Percentiles rank a stretch among this genome's conserved stretches.
Conservation (phyloP, 2,113 vertebrate genomes). For the Misgurnus mizolepis region DNA sequence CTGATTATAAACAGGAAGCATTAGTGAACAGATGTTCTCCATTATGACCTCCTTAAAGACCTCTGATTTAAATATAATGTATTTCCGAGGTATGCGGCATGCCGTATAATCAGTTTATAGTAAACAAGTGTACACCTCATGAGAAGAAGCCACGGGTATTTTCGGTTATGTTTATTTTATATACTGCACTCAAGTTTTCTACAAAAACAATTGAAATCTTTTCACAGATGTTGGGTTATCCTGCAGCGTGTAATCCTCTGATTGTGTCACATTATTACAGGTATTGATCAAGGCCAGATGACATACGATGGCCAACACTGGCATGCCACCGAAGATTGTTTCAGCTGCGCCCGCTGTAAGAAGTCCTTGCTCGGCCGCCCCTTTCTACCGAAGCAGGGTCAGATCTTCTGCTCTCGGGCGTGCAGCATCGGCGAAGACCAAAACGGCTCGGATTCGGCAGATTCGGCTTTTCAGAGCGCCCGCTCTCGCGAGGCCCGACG, state of each 20-base stretch:
- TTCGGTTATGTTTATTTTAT: conserved; percentile 7
- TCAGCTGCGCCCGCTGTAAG: conserved; percentile 96
- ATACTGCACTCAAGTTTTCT: background rate
- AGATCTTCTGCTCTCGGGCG: conserved; percentile 96
- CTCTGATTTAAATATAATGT: conserved; percentile 59
- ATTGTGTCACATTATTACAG: conserved; percentile 64
- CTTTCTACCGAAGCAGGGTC: conserved; percentile 96
- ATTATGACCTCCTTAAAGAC: conserved; percentile 64
- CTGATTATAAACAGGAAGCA: conserved; percentile 68
- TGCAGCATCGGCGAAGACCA: conserved; percentile 92
- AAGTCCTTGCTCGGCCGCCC: conserved; percentile 93
- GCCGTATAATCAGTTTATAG: conserved; percentile 61
- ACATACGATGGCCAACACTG: conserved; percentile 97
- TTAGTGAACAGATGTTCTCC: conserved; percentile 70
- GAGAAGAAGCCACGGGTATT: conserved; percentile 9
- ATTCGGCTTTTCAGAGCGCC: conserved; percentile 94
- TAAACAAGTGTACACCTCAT: conserved; percentile 50
- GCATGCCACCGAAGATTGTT: conserved; percentile 95
- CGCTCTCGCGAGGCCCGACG: conserved; percentile 91
- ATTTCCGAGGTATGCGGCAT: conserved; percentile 63
- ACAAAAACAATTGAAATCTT: background rate
- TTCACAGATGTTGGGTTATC: background rate
- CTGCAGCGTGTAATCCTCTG: background rate
- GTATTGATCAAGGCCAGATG: conserved; percentile 99
- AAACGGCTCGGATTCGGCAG: conserved; percentile 91